phyloP scores from a whole-genome alignment of 2,888 invertebrate genomes.

The Rugalucina vietnamica region DNA sequence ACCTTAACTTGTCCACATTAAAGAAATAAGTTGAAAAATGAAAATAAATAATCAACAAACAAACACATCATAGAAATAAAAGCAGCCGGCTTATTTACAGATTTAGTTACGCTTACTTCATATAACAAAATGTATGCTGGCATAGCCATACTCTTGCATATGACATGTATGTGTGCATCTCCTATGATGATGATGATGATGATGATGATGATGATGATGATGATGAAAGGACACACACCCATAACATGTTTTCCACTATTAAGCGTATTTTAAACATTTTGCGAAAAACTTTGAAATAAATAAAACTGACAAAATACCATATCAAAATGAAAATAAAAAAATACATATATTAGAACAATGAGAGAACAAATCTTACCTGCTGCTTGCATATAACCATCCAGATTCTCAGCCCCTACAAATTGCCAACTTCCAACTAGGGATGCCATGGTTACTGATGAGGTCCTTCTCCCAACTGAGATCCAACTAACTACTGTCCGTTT shows the following conservation, averaged over 20 bases:
- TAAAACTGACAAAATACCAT: neutral
- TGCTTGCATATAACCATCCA: slow-evolving; percentile 67
- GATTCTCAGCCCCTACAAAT: slow-evolving; percentile 63
- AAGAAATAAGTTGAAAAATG: no score
- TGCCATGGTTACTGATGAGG: slow-evolving; percentile 28
- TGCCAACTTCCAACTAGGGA: slow-evolving; percentile 70
- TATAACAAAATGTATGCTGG: no score
- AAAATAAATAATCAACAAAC: no score
- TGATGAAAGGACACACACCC: no score
- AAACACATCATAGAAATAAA: no score
- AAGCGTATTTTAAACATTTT: no score
- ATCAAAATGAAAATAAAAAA: neutral
- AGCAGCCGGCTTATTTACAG: no score
- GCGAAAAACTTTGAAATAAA: neutral
- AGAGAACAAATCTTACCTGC: slow-evolving; percentile 54
- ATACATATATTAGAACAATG: neutral
- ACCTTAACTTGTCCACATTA: no score
- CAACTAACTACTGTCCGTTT: neutral
- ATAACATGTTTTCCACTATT: no score
- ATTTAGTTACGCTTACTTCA: no score
- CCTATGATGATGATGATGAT: slow-evolving; percentile 28
- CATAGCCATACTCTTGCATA: no score
- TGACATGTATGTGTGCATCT: no score
- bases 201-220: slow-evolving; percentile 29
- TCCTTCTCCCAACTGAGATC: neutral